A percentile compares a stretch with the other conserved stretches of the same genome.
Evolutionary conservation across 2,888 invertebrate species (phyloP).

Genomic region (Oscheius sp.): DNA sequence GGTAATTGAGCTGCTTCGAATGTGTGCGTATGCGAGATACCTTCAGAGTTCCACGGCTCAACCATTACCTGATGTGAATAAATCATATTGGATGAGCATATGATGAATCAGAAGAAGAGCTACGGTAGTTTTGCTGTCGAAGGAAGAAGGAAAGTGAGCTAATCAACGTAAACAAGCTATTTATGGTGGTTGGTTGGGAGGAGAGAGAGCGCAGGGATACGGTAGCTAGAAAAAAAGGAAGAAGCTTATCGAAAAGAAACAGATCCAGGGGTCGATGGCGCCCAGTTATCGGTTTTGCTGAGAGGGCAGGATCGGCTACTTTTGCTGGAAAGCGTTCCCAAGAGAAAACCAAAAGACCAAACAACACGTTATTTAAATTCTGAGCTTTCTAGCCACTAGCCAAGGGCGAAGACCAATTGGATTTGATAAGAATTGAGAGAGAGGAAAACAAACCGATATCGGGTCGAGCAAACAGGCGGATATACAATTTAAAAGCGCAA

Average conservation of each 20-base stretch:
- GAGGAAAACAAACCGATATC: neutral
- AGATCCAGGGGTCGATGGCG: neutral
- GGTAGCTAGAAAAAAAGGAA: neutral
- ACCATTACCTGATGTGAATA: neutral
- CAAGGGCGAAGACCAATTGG: no score
- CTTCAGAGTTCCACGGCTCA: constrained; percentile 19
- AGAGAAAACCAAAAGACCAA: neutral
- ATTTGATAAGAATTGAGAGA: neutral
- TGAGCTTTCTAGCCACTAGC: no score
- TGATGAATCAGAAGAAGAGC: constrained; percentile 1
- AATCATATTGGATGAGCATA: neutral
- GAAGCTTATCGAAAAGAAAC: neutral
- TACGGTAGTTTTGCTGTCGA: constrained; percentile 4
- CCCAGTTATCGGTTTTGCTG: constrained; percentile 14
- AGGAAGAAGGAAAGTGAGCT: neutral
- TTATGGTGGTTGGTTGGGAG: neutral
- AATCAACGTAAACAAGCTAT: neutral
- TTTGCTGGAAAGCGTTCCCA: neutral
- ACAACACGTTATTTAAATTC: neutral
- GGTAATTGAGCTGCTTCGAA: constrained; percentile 53
- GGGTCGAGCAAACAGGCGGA: neutral
- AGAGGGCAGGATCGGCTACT: constrained; percentile 2
- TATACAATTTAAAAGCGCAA: neutral
- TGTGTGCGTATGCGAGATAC: constrained; percentile 19
- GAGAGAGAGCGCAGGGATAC: neutral